Percentiles rank a stretch among this genome's conserved stretches.
Conservation (phyloP, 2,113 vertebrate genomes). For the Pedetes capensis region DNA sequence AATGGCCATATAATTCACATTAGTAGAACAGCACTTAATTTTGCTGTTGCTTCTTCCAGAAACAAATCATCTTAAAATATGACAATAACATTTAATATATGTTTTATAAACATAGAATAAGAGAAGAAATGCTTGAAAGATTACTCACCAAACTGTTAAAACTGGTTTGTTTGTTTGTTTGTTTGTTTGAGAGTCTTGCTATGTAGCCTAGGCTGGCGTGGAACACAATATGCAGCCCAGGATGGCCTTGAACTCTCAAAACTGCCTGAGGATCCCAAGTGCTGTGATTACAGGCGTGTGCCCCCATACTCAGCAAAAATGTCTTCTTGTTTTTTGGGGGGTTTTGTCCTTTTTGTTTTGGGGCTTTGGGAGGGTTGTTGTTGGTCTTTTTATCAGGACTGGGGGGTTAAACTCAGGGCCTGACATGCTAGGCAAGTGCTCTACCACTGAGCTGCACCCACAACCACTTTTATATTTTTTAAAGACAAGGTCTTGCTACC, state of each 20-base stretch:
- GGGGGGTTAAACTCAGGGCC: too few species aligned
- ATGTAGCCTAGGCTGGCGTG: not conserved
- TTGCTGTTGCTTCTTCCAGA: not conserved
- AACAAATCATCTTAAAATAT: slow-evolving; percentile 7
- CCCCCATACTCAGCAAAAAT: not conserved
- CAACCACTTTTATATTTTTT: too few species aligned
- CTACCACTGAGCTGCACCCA: too few species aligned
- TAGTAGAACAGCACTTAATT: not conserved
- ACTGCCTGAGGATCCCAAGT: not conserved
- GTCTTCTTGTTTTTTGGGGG: too few species aligned
- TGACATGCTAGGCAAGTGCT: too few species aligned
- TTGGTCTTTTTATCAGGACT: too few species aligned
- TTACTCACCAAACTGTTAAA: not conserved
- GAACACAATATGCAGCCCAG: not conserved
- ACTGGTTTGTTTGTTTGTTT: not conserved
- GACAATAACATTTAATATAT: not conserved
- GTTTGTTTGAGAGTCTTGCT: not conserved
- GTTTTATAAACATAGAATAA: not conserved
- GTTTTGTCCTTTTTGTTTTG: too few species aligned
- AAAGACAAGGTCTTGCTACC: too few species aligned
- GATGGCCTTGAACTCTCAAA: not conserved
- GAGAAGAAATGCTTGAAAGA: not conserved
- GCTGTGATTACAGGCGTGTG: not conserved
- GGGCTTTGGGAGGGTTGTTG: too few species aligned
- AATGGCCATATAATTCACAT: not conserved